Evolutionary conservation across 2,797 vertebrate genomes (phyloP).

Genomic region (Acanthopagrus latus): DNA sequence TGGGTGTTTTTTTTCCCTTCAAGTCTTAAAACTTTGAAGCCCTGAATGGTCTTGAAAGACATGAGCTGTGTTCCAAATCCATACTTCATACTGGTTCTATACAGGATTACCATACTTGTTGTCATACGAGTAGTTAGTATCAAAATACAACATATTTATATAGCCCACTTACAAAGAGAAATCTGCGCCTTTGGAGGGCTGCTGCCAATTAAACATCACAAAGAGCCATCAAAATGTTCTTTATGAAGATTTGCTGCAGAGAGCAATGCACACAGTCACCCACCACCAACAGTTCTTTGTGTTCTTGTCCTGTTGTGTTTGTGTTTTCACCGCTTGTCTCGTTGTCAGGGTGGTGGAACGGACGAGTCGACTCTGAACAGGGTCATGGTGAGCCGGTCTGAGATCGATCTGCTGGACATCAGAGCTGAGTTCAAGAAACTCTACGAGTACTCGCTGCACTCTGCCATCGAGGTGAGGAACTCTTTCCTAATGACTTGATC

Average conservation of each 20-base stretch:
- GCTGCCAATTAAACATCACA: too few relatives aligned
- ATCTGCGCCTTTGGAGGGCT: too few relatives aligned
- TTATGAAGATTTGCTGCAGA: not conserved
- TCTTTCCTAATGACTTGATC: not conserved
- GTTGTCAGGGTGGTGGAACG: constrained; percentile 84
- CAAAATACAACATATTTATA: too few relatives aligned
- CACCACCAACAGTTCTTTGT: not conserved
- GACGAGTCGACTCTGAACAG: constrained; percentile 84
- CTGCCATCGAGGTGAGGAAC: constrained; percentile 83
- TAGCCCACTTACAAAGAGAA: too few relatives aligned
- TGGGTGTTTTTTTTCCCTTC: too few relatives aligned
- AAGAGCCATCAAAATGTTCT: too few relatives aligned
- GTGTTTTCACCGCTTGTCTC: not conserved
- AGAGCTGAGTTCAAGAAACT: constrained; percentile 86
- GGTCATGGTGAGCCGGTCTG: constrained; percentile 89
- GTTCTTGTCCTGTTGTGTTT: not conserved
- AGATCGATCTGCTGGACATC: constrained; percentile 89
- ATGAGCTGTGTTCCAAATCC: not conserved
- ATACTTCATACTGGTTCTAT: not conserved
- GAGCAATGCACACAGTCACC: not conserved
- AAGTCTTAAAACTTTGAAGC: too few relatives aligned
- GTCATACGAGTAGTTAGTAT: not conserved
- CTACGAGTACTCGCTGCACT: constrained; percentile 79
- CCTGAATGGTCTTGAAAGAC: not conserved
- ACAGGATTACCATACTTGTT: not conserved